Evolutionary conservation across 2,113 vertebrate genomes (phyloP).

Genomic region (Gnathonemus echidnorhynchus): DNA sequence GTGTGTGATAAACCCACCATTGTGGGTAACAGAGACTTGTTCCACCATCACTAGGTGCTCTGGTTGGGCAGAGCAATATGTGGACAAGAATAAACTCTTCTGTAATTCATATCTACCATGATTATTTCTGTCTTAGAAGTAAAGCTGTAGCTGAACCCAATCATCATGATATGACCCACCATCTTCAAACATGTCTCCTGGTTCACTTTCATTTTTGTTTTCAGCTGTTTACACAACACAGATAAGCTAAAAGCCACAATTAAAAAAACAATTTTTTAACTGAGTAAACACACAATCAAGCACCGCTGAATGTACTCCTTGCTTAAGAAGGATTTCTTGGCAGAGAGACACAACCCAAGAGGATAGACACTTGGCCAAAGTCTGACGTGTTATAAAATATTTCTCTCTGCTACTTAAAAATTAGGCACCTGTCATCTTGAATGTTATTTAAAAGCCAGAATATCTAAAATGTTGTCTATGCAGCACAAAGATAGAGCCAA

Average conservation of each 20-base stretch:
- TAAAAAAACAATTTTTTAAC: not conserved
- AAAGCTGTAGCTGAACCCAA: not conserved
- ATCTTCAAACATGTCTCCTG: not conserved
- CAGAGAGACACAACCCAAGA: not conserved
- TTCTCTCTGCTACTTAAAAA: slow-evolving; percentile 30
- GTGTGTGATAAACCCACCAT: not conserved
- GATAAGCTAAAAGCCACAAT: not conserved
- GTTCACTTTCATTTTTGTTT: not conserved
- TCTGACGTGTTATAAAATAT: slow-evolving; percentile 25
- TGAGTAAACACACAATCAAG: not conserved
- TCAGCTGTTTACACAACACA: not conserved
- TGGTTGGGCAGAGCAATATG: not conserved
- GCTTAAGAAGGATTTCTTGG: not conserved
- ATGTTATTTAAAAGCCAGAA: slow-evolving; percentile 23
- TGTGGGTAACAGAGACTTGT: not conserved
- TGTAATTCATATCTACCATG: not conserved
- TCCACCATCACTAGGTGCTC: not conserved
- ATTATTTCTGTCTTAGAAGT: not conserved
- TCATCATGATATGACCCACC: not conserved
- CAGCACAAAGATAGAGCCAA: slow-evolving; percentile 25
- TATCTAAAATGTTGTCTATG: slow-evolving; percentile 41
- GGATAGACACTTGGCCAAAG: not conserved
- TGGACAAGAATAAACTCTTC: not conserved
- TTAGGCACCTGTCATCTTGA: slow-evolving; percentile 29
- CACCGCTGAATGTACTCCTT: not conserved